These are phyloP conservation scores for Standfussiana lucernea DNA, from an alignment of 2,888 invertebrate species.

Conservation along the genomic window DNA sequence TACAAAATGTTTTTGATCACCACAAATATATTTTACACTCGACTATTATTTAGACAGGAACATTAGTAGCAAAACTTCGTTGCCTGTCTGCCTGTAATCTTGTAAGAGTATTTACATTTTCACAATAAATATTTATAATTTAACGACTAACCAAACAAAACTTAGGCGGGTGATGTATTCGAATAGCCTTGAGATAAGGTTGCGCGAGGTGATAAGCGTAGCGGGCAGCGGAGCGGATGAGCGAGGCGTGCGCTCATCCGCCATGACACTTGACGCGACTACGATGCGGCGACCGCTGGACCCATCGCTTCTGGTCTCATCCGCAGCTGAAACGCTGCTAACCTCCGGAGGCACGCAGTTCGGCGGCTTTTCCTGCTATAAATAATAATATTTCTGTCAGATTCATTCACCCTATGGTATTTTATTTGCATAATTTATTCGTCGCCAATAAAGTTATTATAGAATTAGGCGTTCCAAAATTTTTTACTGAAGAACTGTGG, in stretches of 20 bases:
- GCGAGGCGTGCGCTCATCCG: slow-evolving; percentile 89
- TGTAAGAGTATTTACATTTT: slow-evolving; percentile 58
- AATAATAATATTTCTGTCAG: slow-evolving; percentile 29
- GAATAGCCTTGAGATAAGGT: slow-evolving; percentile 68
- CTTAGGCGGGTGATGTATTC: slow-evolving; percentile 61
- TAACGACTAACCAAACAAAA: slow-evolving; percentile 63
- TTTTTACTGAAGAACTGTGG: slow-evolving; percentile 33
- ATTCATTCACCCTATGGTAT: neutral
- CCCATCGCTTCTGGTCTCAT: slow-evolving; percentile 82
- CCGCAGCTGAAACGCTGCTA: slow-evolving; percentile 83
- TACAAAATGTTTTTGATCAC: slow-evolving; percentile 51
- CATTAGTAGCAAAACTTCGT: slow-evolving; percentile 7
- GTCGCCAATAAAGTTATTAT: slow-evolving; percentile 20
- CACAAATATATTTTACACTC: slow-evolving; percentile 31
- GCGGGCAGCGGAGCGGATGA: slow-evolving; percentile 76
- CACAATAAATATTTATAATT: slow-evolving; percentile 60
- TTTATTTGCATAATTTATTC: slow-evolving; percentile 46
- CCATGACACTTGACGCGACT: slow-evolving; percentile 92
- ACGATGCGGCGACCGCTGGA: slow-evolving; percentile 90
- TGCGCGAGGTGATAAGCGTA: slow-evolving; percentile 67
- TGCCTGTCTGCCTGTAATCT: slow-evolving; percentile 5
- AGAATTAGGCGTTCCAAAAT: slow-evolving; percentile 11
- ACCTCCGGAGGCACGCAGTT: slow-evolving; percentile 90
- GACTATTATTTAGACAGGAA: slow-evolving; percentile 22
- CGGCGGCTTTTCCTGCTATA: slow-evolving; percentile 78